Evolutionary conservation across 2,113 vertebrate species (phyloP), one percentile per base, ranked within the genome.

Genomic region (Stercorarius parasiticus): DNA sequence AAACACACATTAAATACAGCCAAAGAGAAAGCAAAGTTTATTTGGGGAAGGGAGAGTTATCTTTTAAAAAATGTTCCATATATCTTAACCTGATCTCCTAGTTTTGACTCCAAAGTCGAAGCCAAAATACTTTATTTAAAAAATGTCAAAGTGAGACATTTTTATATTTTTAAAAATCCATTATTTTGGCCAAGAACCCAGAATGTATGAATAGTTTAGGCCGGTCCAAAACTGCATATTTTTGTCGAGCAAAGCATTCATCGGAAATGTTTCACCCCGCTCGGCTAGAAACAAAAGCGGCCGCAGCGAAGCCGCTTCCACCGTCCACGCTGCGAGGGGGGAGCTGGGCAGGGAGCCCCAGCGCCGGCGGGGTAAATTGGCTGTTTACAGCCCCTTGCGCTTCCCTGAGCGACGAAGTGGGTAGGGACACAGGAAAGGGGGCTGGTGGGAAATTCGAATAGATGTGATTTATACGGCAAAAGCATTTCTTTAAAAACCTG

Each of bases 81-180:
- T 20, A 67, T 42, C 56, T 96, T 71, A 82, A 95, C 91, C 86
- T 78, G 83, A 95, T 83, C 91, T 86, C 83, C 45, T 25, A 15
- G 23, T 36, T 62, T 30, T 6, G 55, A 83, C 93, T 95, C 80
- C 72, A 89, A 90, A 83, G 71, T 64, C 49, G 69, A 91, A 94
- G 84, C 84, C 93, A 97, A 82, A 96, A 69, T 53, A 79, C 71
- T 89, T 82, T n/a, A 78, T 93, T 92, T 81, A 8, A 67, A 82
- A 93, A 81, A 93, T 38, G 81, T 82, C 21, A 7, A 64, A 93
- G 84, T 5, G 77, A 94, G 93, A 71, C 66, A n/a, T 94, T 95
- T 91, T 86, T 81, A 25, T 88, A 88, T 76, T 92, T 92, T 66
- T 38, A 59, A 93, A 90, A 95, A 81, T 67, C 91, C 67, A 4